Evolutionary conservation across 2,888 invertebrate genomes (phyloP).

Genomic region (Drosophila fungiperda): DNA sequence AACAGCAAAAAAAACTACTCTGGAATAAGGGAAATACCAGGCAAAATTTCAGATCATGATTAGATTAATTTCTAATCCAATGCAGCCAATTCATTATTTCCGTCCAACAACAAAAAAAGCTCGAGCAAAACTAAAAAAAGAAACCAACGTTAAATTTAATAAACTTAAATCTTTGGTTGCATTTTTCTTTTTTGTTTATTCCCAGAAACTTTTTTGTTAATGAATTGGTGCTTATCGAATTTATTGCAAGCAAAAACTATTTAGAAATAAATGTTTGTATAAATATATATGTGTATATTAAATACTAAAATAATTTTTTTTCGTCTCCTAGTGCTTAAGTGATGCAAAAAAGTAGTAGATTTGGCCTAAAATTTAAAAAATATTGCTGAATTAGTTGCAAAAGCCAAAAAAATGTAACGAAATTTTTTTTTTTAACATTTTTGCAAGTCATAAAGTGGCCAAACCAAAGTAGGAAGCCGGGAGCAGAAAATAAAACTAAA

Average conservation of each 20-base stretch:
- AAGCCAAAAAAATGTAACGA: slow-evolving; percentile 21
- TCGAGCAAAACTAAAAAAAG: slow-evolving; percentile 18
- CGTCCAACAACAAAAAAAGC: slow-evolving; percentile 57
- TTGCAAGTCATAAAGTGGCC: slow-evolving; percentile 55
- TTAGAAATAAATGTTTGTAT: slow-evolving; percentile 33
- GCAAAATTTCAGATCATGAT: slow-evolving; percentile 6
- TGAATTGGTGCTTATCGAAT: slow-evolving; percentile 83
- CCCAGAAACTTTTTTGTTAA: slow-evolving; percentile 40
- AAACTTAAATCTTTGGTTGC: slow-evolving; percentile 17
- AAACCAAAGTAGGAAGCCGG: slow-evolving; percentile 29
- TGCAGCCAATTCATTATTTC: slow-evolving; percentile 63
- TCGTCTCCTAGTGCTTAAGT: slow-evolving; percentile 55
- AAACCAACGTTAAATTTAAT: background rate
- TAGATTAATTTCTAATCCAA: slow-evolving; percentile 9
- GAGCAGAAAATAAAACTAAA: slow-evolving; percentile 17
- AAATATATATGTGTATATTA: slow-evolving; percentile 31
- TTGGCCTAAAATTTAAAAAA: slow-evolving; percentile 52
- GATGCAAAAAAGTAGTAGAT: slow-evolving; percentile 25
- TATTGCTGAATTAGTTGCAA: slow-evolving; percentile 81
- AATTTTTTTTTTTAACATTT: slow-evolving; percentile 59
- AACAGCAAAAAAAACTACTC: slow-evolving; percentile 6
- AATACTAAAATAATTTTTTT: slow-evolving; percentile 21
- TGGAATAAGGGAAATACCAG: slow-evolving; percentile 26
- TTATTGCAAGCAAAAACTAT: slow-evolving; percentile 68
- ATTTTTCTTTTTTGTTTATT: slow-evolving; percentile 1